A percentile compares a stretch with the other conserved stretches of the same genome.
These are phyloP conservation scores for Nemopilema nomurai DNA, from an alignment of 30 jellyfish, hydroid and myxozoan genomes.

Conservation along the genomic window DNA sequence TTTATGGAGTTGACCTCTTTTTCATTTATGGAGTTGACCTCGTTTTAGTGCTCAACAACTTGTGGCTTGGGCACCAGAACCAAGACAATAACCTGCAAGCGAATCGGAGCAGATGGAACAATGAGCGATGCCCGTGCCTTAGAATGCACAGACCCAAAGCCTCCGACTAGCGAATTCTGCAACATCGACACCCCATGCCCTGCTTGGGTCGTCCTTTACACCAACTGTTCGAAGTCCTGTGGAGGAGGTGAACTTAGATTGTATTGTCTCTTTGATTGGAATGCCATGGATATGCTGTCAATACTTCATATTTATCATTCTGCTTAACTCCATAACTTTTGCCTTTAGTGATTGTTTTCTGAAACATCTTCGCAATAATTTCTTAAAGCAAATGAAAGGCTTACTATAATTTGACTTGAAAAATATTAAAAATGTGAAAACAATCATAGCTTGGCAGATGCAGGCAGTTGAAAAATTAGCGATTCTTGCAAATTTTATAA, in stretches of 20 bases:
- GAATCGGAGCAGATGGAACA: constrained; percentile 62
- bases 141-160: constrained; percentile 61
- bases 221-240: constrained; percentile 72
- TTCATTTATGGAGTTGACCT: too few species aligned
- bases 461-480: too few species aligned
- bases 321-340: not conserved
- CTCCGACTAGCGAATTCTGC: constrained; percentile 44
- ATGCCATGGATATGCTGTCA: too few species aligned
- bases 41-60: constrained; percentile 70
- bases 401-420: too few species aligned
- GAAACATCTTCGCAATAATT: too few species aligned
- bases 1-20: too few species aligned
- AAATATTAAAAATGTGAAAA: too few species aligned
- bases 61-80: constrained; percentile 72
- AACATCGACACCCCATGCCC: constrained; percentile 75
- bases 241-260: constrained; percentile 65
- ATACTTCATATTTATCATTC: not conserved
- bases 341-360: not conserved
- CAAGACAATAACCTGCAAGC: constrained; percentile 46
- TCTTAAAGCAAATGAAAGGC: too few species aligned
- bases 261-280: not conserved
- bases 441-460: too few species aligned
- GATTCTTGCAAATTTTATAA: too few species aligned
- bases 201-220: constrained; percentile 53
- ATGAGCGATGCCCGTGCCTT: constrained; percentile 15